Base-by-base conservation (phyloP, 2,797 vertebrate species). In the Basileuterus tristriatus region DNA sequence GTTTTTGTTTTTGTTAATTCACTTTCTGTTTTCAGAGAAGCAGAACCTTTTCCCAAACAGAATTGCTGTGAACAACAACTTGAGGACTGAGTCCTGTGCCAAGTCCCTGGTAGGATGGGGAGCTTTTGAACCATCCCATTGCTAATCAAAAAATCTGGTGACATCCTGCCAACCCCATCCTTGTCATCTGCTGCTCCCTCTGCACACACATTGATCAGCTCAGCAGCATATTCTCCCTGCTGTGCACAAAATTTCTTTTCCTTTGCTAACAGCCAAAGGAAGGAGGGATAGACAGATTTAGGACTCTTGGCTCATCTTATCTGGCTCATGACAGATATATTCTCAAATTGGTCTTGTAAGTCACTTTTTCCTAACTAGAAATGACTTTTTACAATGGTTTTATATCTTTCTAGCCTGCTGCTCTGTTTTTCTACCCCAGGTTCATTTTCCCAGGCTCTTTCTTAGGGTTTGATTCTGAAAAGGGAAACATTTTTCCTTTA, bases 321-420 rank as follows among this genome's bases (percentile, higher is more conserved):
- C 74, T 72, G 59, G 65, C 52, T 84, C 15, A 22, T 70, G 83
- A 90, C 41, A 89, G 82, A 84, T 90, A 63, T 43, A 87, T 77
- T 79, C 76, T 84, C 80, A 83, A 82, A 94, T 74, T 88, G 77
- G 63, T 70, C 55, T 59, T 86, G 47, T 32, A 87, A 92, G 75
- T 95, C 70, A 91, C 18, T 88, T 94, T 96, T 95, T 96, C 85
- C 85, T 90, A 77, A 80, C 67, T 88, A 60, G 89, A 93, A 91
- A 91, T 76, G 0, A 86, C 37, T 88, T 92, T 86, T 70, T 76
- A 32, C 16, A 64, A 34, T 60, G 58, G 34, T 39, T 83, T 81
- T 79, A 22, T 72, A 46, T 53, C 46, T 43, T 87, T 83, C 55
- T 83, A 89, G 52, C 32, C 34, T 63, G 13, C 15, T 59, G 41